These are phyloP conservation scores for Chloroceryle aenea DNA, from an alignment of 2,113 vertebrate genomes.

Conservation along the genomic window DNA sequence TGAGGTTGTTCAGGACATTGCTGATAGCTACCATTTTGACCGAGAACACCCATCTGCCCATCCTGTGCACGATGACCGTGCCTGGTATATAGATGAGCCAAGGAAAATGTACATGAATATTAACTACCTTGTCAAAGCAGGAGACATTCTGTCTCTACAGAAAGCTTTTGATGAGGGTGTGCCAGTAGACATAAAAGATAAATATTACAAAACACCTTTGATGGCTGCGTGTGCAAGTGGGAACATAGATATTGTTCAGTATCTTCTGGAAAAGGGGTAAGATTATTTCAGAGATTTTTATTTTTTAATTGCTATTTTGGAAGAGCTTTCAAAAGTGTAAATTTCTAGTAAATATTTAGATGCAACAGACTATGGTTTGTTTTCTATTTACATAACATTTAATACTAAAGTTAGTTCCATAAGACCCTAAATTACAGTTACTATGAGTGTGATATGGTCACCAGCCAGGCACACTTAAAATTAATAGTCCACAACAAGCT, in stretches of 20 bases:
- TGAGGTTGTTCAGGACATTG: conserved; percentile 73
- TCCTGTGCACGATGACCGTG: conserved; percentile 88
- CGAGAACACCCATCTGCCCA: conserved; percentile 79
- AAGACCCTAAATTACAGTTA: neutral
- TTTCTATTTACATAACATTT: neutral
- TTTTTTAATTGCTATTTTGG: neutral
- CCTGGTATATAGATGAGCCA: conserved; percentile 87
- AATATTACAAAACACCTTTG: conserved; percentile 90
- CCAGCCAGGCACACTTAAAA: neutral
- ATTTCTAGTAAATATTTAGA: neutral
- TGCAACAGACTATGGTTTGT: neutral
- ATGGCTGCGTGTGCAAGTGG: conserved; percentile 88
- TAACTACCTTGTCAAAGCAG: conserved; percentile 83
- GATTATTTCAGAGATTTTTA: neutral
- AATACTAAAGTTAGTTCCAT: neutral
- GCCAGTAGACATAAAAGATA: conserved; percentile 86
- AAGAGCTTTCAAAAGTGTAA: neutral
- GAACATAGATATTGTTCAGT: conserved; percentile 81
- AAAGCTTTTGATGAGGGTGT: conserved; percentile 86
- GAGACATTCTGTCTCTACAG: conserved; percentile 86
- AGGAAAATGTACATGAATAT: conserved; percentile 79
- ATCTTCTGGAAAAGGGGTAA: conserved; percentile 88
- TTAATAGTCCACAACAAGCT: neutral
- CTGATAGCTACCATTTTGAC: conserved; percentile 73
- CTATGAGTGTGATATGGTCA: neutral